Evolutionary conservation across 92 coral and sea anemone species (phyloP).

Genomic region (Umimayanthus kanabou): DNA sequence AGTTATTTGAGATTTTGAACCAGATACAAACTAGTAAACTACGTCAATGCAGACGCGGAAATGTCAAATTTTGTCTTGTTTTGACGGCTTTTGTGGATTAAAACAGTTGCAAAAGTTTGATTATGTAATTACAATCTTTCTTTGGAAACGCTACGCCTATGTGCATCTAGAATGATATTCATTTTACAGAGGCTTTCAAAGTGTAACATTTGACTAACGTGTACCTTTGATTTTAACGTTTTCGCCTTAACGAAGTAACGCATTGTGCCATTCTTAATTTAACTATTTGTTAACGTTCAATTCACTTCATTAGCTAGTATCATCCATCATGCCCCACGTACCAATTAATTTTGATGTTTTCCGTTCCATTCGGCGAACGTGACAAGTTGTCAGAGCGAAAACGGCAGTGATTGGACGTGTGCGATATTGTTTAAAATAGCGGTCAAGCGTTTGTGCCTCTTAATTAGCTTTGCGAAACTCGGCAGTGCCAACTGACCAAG

Average conservation of each 20-base stretch:
- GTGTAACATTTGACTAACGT: neutral
- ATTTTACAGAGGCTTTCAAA: neutral
- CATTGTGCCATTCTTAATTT: neutral
- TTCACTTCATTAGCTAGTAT: neutral
- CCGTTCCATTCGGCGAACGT: neutral
- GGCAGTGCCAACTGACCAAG: neutral
- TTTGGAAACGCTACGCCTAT: neutral
- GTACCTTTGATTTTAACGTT: neutral
- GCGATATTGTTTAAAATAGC: neutral
- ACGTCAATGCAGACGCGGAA: neutral
- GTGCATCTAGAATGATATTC: neutral
- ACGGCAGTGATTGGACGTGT: neutral
- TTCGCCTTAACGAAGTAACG: no score
- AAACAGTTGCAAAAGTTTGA: neutral
- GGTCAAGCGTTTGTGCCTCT: neutral
- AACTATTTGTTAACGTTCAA: neutral
- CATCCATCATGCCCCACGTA: neutral
- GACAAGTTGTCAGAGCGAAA: conserved; percentile 21
- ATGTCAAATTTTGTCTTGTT: neutral
- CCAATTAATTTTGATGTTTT: conserved; percentile 20
- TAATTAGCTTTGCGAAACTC: neutral
- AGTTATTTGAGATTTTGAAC: neutral
- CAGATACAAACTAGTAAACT: neutral
- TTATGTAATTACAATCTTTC: no score
- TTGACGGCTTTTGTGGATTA: neutral